phyloP scores from a whole-genome alignment of 2,797 vertebrate species.

The Danionella dracula region DNA sequence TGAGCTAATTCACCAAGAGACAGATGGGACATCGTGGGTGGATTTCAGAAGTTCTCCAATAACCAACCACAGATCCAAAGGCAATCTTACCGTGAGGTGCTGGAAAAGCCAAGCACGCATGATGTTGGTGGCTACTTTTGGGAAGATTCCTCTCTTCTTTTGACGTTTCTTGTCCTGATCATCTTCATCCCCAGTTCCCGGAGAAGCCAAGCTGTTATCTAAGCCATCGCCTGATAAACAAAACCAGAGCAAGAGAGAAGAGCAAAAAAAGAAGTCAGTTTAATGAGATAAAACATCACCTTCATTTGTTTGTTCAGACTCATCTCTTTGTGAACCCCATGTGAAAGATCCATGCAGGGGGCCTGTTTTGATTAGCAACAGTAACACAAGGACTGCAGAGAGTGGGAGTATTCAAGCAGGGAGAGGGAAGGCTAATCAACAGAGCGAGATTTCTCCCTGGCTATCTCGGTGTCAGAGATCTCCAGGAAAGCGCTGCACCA shows the following conservation, averaged over 20 bases:
- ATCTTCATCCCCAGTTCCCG: slow-evolving; percentile 91
- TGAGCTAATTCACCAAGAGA: not conserved
- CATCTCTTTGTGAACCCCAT: slow-evolving; percentile 12
- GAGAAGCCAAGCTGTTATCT: slow-evolving; percentile 91
- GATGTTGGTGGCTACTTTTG: slow-evolving; percentile 74
- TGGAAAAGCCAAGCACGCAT: slow-evolving; percentile 84
- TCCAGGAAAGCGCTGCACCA: slow-evolving; percentile 47
- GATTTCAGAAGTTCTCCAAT: not conserved
- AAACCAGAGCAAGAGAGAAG: slow-evolving; percentile 28
- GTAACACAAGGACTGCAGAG: slow-evolving; percentile 15
- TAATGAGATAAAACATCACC: slow-evolving; percentile 31
- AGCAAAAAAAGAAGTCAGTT: slow-evolving; percentile 22
- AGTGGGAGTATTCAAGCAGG: slow-evolving; percentile 14
- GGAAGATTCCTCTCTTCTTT: slow-evolving; percentile 97
- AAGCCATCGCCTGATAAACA: slow-evolving; percentile 79
- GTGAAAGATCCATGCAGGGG: slow-evolving; percentile 11
- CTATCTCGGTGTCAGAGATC: slow-evolving; percentile 36
- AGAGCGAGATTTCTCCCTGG: slow-evolving; percentile 47
- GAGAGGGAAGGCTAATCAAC: slow-evolving; percentile 19
- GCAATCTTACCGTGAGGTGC: slow-evolving; percentile 86
- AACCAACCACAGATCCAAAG: not conserved
- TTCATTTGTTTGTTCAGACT: slow-evolving; percentile 20
- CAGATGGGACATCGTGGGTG: not conserved
- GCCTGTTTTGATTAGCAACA: slow-evolving; percentile 33
- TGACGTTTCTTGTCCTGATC: slow-evolving; percentile 95